Base-by-base conservation (phyloP, 2,113 vertebrate genomes). In the Lanius ludovicianus region DNA sequence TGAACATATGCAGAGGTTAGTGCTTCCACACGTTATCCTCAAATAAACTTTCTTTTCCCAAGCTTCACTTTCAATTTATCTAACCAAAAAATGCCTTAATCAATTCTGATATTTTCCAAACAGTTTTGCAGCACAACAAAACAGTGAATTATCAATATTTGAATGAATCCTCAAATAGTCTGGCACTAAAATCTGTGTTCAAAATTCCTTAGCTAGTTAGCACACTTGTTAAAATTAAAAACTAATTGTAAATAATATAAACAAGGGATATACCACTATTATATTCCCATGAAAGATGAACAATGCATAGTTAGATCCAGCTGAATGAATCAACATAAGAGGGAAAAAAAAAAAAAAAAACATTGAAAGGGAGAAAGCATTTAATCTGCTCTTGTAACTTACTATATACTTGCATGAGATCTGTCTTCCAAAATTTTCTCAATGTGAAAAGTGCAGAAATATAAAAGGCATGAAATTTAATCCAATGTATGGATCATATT, bases 281-380 rank as follows among this genome's bases (percentile, higher is more conserved):
- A 10, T 31, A 73, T 20, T 57, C 65, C 25, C 20, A n/a, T 13
- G 16, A 69, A 62, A 33, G 67, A 90, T 60, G 28, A 87, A 57
- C 21, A 74, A 31, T 24, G 37, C 7, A 24, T 20, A 63, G 33
- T 50, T 80, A 79, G 50, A 85, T 56, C 13, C 49, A 85, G 49
- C 7, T 1, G 1, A 88, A 77, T 56, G 3, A 86, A 88, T 63
- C 42, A 81, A 76, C 42, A 67, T 19, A 73, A 47, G 39, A 9
- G 4, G 9, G 3, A 3, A 0, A 1, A 2, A 15, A 30, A 59
- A 15, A 35, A 30, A 59, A n/a, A 39, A 16, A 8, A 24, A 59
- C 80, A 8, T 68, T 83, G n/a, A 25, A 91, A n/a, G 4, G 15
- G 13, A 42, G 10, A 12, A 83, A 60, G n/a, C 25, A 71, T 77